Base-by-base conservation (phyloP, 2,797 vertebrate species). In the Takifugu ocellatus region DNA sequence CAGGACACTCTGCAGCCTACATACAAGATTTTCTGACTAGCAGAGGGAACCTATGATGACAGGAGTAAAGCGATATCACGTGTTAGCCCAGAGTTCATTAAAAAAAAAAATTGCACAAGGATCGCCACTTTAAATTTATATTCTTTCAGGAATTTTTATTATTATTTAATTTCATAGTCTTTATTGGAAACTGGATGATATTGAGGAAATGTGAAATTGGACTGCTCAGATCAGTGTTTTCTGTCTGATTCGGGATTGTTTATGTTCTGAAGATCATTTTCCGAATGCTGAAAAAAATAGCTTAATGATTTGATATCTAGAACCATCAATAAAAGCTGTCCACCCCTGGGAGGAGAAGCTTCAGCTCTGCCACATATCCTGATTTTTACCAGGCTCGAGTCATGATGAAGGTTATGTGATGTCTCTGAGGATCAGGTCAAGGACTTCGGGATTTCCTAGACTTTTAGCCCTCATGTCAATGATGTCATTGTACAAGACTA, bases 401-500 rank as follows among this genome's bases (percentile, higher is more conserved):
- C 54, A 24, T 29, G 21, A n/a, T 6, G 39, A 54, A 54, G 36
- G 58, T 6, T 31, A 55, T 63, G 52, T 3, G 1, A 36, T 55
- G 29, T 33, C 51, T 49, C 24, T 47, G 33, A 55, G 21, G 16
- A 25, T 74, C 45, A 56, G 29, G 54, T 49, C 26, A 56, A 54
- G 46, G 33, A 58, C 48, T 69, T 69, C 74, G 74, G 68, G 64
- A 54, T 54, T 15, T 31, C 17, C 42, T 43, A 54, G 63, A 47
- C 46, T 54, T 70, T 76, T 51, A 51, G 50, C 53, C 49, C 51
- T 69, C 36, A 5, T 14, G 36, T 14, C 36, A 12, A 21, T 46
- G 61, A 72, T 82, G 72, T 81, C 70, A 72, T 54, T 70, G 76
- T 70, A 79, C 65, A 77, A 80, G 55, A 53, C 54, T 54, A 74